A percentile compares a stretch with the other conserved stretches of the same genome.
Conservation (phyloP, 2,113 vertebrate species). For the Scophthalmus maximus region DNA sequence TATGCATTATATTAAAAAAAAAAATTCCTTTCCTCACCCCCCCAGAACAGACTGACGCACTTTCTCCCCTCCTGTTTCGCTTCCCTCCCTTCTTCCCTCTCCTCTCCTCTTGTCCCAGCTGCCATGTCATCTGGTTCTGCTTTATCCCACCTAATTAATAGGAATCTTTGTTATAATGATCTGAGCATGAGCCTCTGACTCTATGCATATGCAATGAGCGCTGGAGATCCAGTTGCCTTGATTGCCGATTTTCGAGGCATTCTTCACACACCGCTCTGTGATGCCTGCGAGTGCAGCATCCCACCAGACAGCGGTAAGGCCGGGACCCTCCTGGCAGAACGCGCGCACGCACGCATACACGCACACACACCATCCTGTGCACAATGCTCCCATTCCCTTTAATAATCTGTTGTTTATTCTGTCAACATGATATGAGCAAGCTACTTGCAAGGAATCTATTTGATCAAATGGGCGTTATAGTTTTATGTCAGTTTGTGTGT, state of each 20-base stretch:
- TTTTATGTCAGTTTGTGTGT: conserved; percentile 11
- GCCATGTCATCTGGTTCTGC: conserved; percentile 81
- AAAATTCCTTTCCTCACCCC: conserved; percentile 20
- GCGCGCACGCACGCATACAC: conserved; percentile 34
- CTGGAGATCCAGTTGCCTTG: conserved; percentile 72
- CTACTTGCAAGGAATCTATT: conserved; percentile 62
- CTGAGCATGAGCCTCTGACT: conserved; percentile 79
- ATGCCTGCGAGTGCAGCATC: conserved; percentile 62
- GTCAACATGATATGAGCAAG: conserved; percentile 41
- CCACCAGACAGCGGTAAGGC: conserved; percentile 71
- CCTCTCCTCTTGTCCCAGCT: conserved; percentile 75
- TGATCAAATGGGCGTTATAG: conserved; percentile 48
- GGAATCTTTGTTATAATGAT: conserved; percentile 86
- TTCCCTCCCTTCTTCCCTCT: conserved; percentile 64
- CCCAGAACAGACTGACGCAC: conserved; percentile 58
- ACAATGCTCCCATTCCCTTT: conserved; percentile 37
- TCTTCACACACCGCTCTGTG: conserved; percentile 60
- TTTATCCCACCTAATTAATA: conserved; percentile 86
- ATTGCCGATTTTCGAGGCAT: conserved; percentile 66
- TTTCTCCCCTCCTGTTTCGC: conserved; percentile 51
- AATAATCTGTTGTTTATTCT: conserved; percentile 54
- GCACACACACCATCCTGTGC: conserved; percentile 60
- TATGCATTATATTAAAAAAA: conserved; percentile 27
- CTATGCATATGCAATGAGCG: conserved; percentile 82
- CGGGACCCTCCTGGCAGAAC: conserved; percentile 83